Base-by-base conservation (phyloP, 1,140 invertebrate species). In the Diabrotica undecimpunctata region DNA sequence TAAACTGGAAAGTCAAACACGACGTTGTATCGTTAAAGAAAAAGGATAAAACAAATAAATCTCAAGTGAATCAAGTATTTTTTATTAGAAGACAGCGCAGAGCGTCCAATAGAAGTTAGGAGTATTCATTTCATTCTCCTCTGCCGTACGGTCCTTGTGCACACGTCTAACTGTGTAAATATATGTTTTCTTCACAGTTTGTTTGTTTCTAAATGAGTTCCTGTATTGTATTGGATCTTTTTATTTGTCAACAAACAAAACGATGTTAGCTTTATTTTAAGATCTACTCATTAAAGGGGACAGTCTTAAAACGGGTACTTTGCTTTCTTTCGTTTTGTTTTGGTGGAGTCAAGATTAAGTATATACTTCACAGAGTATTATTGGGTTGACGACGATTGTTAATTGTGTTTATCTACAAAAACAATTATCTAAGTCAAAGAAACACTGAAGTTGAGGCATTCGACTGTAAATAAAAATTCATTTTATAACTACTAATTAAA, bases 21-120 rank as follows among this genome's bases (percentile, higher is more conserved):
- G 25, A 25, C 25, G 25, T 25, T 46, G 41, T 46, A 46, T 46
- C 41, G 41, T 46, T 46, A 46, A 46, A 46, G 41, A n/a, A 46
- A 46, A n/a, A 46, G n/a, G 41, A 46, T 46, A 46, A 46, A 46
- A 46, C 41, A 46, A 46, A 46, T 46, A 46, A 46, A 46, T n/a
- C 41, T 46, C 41, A 46, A 46, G 41, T 46, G 41, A n/a, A 46
- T 46, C 41, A 46, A 46, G 41, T 46, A 46, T 46, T 46, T 25
- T 46, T 46, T 46, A 46, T 46, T 46, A 46, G n/a, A 46, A 46
- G 41, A 46, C 41, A 46, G n/a, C 8, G 5, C 41, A n/a, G n/a
- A 46, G 5, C 41, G 41, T 46, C 41, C 41, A 46, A 46, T 46
- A 46, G 41, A 46, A 46, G 41, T 46, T n/a, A 25, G 25, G 25